phyloP scores from a whole-genome alignment of 2,797 vertebrate species.

The Poeciliopsis paucimaculata region DNA sequence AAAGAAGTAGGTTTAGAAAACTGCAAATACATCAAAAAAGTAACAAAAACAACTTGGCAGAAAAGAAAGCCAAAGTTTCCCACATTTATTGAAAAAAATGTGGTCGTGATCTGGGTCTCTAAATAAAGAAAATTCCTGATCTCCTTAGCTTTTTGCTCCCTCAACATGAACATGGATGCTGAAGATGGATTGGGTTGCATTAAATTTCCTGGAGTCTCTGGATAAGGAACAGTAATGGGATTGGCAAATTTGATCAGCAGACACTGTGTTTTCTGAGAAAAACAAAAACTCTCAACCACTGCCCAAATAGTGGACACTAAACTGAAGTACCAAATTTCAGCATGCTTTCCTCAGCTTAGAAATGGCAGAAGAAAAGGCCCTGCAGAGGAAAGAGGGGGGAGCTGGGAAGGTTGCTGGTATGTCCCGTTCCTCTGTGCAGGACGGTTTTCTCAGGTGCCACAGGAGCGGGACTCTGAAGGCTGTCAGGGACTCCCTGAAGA shows the following conservation, averaged over 20 bases:
- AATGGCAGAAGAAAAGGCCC: background rate
- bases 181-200: background rate
- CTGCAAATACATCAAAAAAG: background rate
- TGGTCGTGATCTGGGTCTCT: background rate
- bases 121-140: background rate
- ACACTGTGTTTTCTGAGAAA: background rate
- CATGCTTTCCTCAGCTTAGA: background rate
- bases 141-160: background rate
- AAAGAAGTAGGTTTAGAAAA: slow-evolving; percentile 1
- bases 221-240: background rate
- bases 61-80: background rate
- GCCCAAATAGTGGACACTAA: background rate
- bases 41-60: background rate
- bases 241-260: background rate
- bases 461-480: background rate
- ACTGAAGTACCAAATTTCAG: background rate
- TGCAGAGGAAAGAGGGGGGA: background rate
- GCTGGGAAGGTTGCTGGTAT: background rate
- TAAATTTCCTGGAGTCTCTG: background rate
- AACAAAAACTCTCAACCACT: background rate
- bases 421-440: background rate
- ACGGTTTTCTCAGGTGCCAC: too few species aligned
- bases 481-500: background rate
- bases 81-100: background rate
- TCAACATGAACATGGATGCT: background rate